Conservation (phyloP, 92 coral and sea anemone species). For the Zoanthus sansibaricus region DNA sequence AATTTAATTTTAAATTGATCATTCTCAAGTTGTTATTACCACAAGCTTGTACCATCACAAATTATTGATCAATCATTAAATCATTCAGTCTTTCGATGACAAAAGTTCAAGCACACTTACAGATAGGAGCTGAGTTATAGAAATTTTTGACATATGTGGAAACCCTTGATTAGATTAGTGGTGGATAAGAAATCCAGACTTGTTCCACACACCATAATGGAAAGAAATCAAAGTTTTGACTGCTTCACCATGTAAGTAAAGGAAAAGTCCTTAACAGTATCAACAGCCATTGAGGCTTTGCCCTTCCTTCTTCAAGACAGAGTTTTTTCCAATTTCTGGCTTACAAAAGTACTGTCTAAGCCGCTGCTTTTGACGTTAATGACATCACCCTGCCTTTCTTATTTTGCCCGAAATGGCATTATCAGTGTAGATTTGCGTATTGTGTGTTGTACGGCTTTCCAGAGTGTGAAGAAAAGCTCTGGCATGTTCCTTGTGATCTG, state of each 20-base stretch:
- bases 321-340: slow-evolving; percentile 55
- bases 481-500: slow-evolving; percentile 68
- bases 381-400: slow-evolving; percentile 67
- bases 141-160: background rate
- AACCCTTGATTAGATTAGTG: slow-evolving; percentile 8
- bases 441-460: slow-evolving; percentile 61
- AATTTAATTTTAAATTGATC: slow-evolving; percentile 16
- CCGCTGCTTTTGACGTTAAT: slow-evolving; percentile 65
- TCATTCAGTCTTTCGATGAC: slow-evolving; percentile 13
- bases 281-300: slow-evolving; percentile 58
- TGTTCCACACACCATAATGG: slow-evolving; percentile 82
- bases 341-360: slow-evolving; percentile 58
- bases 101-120: slow-evolving; percentile 12
- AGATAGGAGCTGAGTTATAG: slow-evolving; percentile 2
- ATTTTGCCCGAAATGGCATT: slow-evolving; percentile 62
- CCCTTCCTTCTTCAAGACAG: slow-evolving; percentile 64
- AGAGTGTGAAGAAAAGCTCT: slow-evolving; percentile 60
- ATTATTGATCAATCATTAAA: slow-evolving; percentile 15
- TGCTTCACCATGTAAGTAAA: slow-evolving; percentile 60
- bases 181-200: slow-evolving; percentile 72
- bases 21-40: slow-evolving; percentile 22
- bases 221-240: slow-evolving; percentile 65
- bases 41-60: background rate
- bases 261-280: slow-evolving; percentile 9
- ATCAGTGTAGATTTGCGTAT: slow-evolving; percentile 62